Percentiles rank a stretch among this genome's conserved stretches.
Conservation (phyloP, 1,140 invertebrate species). For the Zophobas morio region DNA sequence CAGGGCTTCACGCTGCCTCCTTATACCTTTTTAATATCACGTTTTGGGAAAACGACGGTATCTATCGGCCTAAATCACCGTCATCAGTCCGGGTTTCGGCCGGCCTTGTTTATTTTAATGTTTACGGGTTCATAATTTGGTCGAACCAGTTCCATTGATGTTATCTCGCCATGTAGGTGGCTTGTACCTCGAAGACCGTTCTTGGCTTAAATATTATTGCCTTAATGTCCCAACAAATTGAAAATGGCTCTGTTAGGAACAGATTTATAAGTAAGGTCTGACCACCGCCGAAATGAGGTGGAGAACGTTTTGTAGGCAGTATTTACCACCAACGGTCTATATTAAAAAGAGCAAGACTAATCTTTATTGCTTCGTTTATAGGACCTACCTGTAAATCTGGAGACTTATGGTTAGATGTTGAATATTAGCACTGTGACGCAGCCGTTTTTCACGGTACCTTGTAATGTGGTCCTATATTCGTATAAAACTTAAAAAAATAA, state of each 20-base stretch:
- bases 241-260: slow-evolving; percentile 44
- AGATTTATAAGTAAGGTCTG: slow-evolving; percentile 14
- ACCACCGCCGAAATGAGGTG: background rate
- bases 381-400: too few relatives aligned
- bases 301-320: too few relatives aligned
- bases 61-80: slow-evolving; percentile 45
- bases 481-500: too few relatives aligned
- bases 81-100: slow-evolving; percentile 33
- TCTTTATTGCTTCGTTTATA: too few relatives aligned
- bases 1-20: slow-evolving; percentile 41
- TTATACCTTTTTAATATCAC: slow-evolving; percentile 47
- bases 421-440: too few relatives aligned
- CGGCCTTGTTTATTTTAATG: slow-evolving; percentile 53
- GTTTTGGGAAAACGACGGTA: slow-evolving; percentile 46
- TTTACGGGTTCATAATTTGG: slow-evolving; percentile 58
- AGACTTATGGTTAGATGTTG: too few relatives aligned
- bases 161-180: slow-evolving; percentile 59
- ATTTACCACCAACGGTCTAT: too few relatives aligned
- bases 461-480: too few relatives aligned
- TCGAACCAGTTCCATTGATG: slow-evolving; percentile 53
- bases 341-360: too few relatives aligned
- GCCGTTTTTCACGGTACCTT: too few relatives aligned
- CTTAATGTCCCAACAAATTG: slow-evolving; percentile 46
- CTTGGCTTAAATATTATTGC: slow-evolving; percentile 44
- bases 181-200: slow-evolving; percentile 58